These are phyloP conservation scores for Clarias platycephalus DNA, from an alignment of 2,797 vertebrate species.

Conservation along the genomic window DNA sequence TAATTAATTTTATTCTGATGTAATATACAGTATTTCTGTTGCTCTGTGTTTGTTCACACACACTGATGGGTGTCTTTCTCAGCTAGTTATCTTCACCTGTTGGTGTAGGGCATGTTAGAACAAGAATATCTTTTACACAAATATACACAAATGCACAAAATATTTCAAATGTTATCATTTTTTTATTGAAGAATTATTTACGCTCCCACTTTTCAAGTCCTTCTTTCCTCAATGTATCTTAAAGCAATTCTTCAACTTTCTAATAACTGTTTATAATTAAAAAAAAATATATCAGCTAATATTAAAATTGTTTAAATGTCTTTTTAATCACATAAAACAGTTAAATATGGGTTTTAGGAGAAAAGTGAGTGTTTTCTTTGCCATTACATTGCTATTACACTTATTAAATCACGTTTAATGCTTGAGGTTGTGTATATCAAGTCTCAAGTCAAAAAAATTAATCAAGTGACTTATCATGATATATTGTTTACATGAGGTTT, in stretches of 20 bases:
- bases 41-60: not conserved
- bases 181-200: too few species aligned
- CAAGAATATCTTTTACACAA: not conserved
- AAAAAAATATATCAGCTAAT: too few species aligned
- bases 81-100: not conserved
- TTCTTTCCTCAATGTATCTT: not conserved
- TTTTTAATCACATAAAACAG: too few species aligned
- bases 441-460: too few species aligned
- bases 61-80: not conserved
- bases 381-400: too few species aligned
- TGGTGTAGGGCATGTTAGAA: not conserved
- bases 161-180: not conserved
- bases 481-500: too few species aligned
- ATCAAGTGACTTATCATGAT: too few species aligned
- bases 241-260: not conserved
- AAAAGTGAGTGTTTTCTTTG: too few species aligned
- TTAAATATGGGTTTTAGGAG: too few species aligned
- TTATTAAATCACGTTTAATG: too few species aligned
- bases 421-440: too few species aligned
- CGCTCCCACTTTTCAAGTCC: not conserved
- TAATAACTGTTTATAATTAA: not conserved
- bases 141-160: not conserved
- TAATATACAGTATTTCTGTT: not conserved
- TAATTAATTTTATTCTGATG: not conserved
- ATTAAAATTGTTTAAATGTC: too few species aligned